Evolutionary conservation across 2,113 vertebrate genomes (phyloP).

Genomic region (Tragelaphus imberbis): DNA sequence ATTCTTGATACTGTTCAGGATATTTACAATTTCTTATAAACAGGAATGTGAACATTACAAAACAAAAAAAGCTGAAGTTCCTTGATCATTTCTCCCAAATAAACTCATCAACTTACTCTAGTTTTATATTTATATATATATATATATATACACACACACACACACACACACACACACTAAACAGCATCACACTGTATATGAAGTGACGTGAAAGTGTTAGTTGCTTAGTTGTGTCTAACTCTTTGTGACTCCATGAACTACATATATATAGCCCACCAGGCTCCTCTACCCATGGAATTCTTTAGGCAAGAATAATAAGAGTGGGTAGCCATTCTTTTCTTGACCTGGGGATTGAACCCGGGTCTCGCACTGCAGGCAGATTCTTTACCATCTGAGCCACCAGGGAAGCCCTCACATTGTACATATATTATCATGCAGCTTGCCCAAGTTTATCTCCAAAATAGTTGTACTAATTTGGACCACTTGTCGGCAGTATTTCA

Average conservation of each 20-base stretch:
- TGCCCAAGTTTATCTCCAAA: constrained; percentile 2
- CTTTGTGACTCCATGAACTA: neutral
- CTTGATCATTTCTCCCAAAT: neutral
- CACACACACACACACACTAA: neutral
- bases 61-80: neutral
- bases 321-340: neutral
- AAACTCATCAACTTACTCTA: neutral
- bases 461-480: neutral
- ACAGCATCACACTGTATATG: neutral
- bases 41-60: neutral
- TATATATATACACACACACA: too few relatives aligned
- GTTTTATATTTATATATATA: neutral
- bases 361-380: neutral
- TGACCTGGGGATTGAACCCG: neutral
- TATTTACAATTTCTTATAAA: constrained; percentile 21
- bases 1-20: neutral
- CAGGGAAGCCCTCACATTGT: neutral
- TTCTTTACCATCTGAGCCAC: neutral
- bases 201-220: neutral
- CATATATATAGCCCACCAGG: neutral
- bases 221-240: neutral
- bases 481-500: neutral
- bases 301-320: neutral
- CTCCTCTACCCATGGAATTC: neutral
- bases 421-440: neutral